Conservation (phyloP, 2,888 invertebrate species). For the Pardosa pseudoannulata region DNA sequence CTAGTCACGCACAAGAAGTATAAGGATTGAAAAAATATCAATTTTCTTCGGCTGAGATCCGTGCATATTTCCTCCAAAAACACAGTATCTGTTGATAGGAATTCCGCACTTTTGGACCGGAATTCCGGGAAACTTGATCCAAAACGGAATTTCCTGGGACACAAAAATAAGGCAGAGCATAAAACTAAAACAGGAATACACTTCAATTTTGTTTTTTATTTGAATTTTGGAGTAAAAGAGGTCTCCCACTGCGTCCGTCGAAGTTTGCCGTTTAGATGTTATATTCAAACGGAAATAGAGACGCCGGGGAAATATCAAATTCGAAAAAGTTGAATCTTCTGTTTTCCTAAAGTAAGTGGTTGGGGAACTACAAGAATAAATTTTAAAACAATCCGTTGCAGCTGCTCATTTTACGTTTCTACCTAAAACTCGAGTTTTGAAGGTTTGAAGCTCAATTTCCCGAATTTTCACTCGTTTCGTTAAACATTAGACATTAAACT, state of each 20-base stretch:
- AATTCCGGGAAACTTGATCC: constrained; percentile 69
- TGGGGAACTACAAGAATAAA: constrained; percentile 62
- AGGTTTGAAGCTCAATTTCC: constrained; percentile 46
- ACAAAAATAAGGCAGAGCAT: constrained; percentile 51
- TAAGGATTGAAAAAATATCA: constrained; percentile 21
- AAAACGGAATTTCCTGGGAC: constrained; percentile 68
- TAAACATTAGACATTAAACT: background rate
- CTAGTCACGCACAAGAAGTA: constrained; percentile 5
- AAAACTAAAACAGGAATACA: constrained; percentile 51
- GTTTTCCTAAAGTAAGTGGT: constrained; percentile 70
- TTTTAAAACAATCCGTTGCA: constrained; percentile 70
- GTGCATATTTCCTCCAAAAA: constrained; percentile 36
- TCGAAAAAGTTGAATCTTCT: constrained; percentile 70
- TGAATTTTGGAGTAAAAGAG: constrained; percentile 61
- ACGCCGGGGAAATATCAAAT: constrained; percentile 70
- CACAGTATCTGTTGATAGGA: constrained; percentile 63
- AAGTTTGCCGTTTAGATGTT: constrained; percentile 71
- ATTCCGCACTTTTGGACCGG: constrained; percentile 60
- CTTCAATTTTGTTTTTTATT: constrained; percentile 49
- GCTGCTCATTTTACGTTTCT: constrained; percentile 71
- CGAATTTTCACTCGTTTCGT: background rate
- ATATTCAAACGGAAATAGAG: constrained; percentile 71
- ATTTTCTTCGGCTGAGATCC: constrained; percentile 39
- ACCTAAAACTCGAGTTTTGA: constrained; percentile 59
- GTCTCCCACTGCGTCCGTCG: constrained; percentile 55